Conservation (phyloP, 2,113 vertebrate genomes). For the Argyrosomus japonicus region DNA sequence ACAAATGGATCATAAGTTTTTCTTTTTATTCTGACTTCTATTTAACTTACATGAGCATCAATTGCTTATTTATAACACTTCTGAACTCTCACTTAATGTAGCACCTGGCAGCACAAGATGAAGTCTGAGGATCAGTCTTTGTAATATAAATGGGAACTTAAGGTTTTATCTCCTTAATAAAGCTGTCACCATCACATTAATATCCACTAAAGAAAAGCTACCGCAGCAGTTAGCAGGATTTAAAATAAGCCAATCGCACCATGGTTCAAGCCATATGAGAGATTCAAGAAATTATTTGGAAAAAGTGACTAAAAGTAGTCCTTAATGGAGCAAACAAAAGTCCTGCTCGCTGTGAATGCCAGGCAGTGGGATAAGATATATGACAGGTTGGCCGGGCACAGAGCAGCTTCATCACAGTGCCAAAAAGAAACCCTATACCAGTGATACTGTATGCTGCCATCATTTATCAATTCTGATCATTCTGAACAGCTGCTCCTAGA, state of each 20-base stretch:
- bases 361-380: not conserved
- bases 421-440: constrained; percentile 13
- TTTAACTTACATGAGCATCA: not conserved
- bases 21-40: not conserved
- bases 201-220: constrained; percentile 1
- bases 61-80: not conserved
- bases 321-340: constrained; percentile 15
- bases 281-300: constrained; percentile 10
- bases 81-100: not conserved
- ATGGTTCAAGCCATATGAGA: not conserved
- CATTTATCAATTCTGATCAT: constrained; percentile 3
- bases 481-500: constrained; percentile 38
- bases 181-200: constrained; percentile 17
- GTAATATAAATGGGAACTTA: not conserved
- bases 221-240: constrained; percentile 13
- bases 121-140: not conserved
- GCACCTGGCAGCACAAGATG: not conserved
- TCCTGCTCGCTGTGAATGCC: constrained; percentile 1
- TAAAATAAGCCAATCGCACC: constrained; percentile 6
- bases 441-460: constrained; percentile 1
- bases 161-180: constrained; percentile 9
- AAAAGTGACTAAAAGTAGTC: not conserved
- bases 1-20: not conserved
- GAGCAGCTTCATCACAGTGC: constrained; percentile 3
- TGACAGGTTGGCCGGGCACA: not conserved